These are phyloP conservation scores for Forbesichthys agassizii DNA, from an alignment of 2,113 vertebrate genomes.

Conservation along the genomic window DNA sequence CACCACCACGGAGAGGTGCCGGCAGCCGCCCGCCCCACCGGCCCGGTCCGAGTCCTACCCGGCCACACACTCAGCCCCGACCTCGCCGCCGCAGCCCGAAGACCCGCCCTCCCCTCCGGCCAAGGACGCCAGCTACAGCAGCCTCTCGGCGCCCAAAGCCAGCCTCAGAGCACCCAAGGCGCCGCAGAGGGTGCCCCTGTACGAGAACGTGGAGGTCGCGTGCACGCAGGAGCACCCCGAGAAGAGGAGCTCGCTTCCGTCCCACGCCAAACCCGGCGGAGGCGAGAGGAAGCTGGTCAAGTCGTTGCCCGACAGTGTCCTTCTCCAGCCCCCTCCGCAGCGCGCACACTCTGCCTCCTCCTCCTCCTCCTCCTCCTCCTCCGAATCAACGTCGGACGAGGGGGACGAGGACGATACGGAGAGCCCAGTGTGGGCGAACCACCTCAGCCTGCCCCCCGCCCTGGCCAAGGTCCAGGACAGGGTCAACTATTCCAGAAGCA, in stretches of 20 bases:
- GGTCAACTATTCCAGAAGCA: conserved; percentile 20
- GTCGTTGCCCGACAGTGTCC: conserved; percentile 60
- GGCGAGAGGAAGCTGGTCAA: conserved; percentile 68
- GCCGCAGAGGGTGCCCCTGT: conserved; percentile 70
- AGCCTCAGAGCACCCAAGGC: conserved; percentile 49
- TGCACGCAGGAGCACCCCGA: conserved; percentile 53
- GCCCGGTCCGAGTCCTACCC: conserved; percentile 75
- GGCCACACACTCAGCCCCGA: conserved; percentile 75
- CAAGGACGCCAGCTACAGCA: conserved; percentile 70
- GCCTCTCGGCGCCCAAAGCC: conserved; percentile 71
- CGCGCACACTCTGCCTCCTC: conserved; percentile 52
- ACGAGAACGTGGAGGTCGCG: conserved; percentile 71
- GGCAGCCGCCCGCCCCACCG: conserved; percentile 67
- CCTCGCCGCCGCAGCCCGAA: conserved; percentile 74
- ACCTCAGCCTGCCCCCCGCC: conserved; percentile 62
- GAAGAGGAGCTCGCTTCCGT: conserved; percentile 65
- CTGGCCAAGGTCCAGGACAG: conserved; percentile 45
- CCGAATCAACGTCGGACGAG: conserved; percentile 69
- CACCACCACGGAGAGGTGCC: conserved; percentile 74
- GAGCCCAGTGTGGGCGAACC: conserved; percentile 73
- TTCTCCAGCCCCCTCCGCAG: conserved; percentile 39
- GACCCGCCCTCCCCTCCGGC: conserved; percentile 56
- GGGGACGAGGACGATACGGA: conserved; percentile 64
- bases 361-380: conserved; percentile 57
- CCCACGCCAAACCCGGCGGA: conserved; percentile 49